These are phyloP conservation scores for Darevskia nairensis DNA, from an alignment of 2,797 vertebrate species.

Conservation along the genomic window DNA sequence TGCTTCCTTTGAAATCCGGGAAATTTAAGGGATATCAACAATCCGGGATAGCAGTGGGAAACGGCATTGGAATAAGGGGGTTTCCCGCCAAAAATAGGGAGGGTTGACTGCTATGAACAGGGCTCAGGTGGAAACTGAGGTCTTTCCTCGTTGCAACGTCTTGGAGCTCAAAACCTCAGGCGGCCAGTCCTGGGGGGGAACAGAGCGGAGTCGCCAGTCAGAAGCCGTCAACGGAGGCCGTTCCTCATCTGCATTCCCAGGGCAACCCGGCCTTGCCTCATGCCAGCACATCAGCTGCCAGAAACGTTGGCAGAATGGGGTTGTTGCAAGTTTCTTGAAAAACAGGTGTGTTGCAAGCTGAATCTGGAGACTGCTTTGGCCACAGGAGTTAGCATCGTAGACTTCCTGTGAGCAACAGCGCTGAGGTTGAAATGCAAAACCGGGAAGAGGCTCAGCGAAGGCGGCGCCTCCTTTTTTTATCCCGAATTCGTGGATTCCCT, in stretches of 20 bases:
- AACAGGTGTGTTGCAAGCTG: not conserved
- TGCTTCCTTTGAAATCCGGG: too few species aligned
- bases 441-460: too few species aligned
- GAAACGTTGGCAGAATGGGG: not conserved
- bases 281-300: not conserved
- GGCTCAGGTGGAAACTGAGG: not conserved
- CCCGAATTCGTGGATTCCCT: not conserved
- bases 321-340: too few species aligned
- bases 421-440: not conserved
- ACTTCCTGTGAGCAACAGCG: not conserved
- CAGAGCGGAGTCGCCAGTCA: fast-evolving
- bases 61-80: too few species aligned
- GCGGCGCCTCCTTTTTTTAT: not conserved
- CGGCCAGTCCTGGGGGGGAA: too few species aligned
- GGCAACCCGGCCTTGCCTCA: not conserved
- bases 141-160: not conserved
- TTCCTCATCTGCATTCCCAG: not conserved
- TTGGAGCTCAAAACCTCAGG: not conserved
- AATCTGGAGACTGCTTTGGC: not conserved
- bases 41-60: too few species aligned
- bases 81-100: too few species aligned
- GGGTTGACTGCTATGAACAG: too few species aligned
- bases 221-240: not conserved
- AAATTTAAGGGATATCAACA: too few species aligned
- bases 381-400: not conserved